phyloP scores from a whole-genome alignment of 2,113 vertebrate species.

The Coryphaenoides rupestris region DNA sequence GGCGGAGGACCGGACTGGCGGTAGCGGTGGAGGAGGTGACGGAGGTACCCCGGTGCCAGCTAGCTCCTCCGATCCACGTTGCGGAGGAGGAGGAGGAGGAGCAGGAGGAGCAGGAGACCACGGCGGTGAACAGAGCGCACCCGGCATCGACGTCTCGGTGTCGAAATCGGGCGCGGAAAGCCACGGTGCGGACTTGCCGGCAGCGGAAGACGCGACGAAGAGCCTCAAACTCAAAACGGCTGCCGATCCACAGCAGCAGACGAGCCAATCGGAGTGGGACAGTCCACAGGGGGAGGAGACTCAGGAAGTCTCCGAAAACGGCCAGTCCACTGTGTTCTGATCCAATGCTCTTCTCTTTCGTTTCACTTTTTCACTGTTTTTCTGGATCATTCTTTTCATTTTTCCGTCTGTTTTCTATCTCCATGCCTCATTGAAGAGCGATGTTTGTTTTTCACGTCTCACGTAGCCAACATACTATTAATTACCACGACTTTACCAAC shows the following conservation, averaged over 20 bases:
- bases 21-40: background rate
- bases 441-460: constrained; percentile 4
- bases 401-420: constrained; percentile 27
- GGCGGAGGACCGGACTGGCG: constrained; percentile 42
- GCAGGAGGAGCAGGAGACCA: too few species aligned
- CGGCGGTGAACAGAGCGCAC: constrained; percentile 55
- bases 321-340: constrained; percentile 78
- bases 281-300: constrained; percentile 20
- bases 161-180: constrained; percentile 21
- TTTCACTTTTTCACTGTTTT: constrained; percentile 23
- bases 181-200: constrained; percentile 12
- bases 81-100: constrained; percentile 26
- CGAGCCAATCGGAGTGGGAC: constrained; percentile 29
- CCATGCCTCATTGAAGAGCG: constrained; percentile 19
- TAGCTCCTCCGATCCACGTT: constrained; percentile 32
- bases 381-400: constrained; percentile 25
- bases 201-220: constrained; percentile 35
- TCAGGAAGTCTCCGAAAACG: constrained; percentile 48
- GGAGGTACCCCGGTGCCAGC: too few species aligned
- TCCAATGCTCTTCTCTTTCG: constrained; percentile 1
- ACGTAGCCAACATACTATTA: constrained; percentile 1
- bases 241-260: constrained; percentile 30
- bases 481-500: background rate
- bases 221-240: constrained; percentile 22
- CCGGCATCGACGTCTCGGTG: constrained; percentile 67